Conservation (phyloP, 2,888 invertebrate genomes). For the Auanema freiburgensis region DNA sequence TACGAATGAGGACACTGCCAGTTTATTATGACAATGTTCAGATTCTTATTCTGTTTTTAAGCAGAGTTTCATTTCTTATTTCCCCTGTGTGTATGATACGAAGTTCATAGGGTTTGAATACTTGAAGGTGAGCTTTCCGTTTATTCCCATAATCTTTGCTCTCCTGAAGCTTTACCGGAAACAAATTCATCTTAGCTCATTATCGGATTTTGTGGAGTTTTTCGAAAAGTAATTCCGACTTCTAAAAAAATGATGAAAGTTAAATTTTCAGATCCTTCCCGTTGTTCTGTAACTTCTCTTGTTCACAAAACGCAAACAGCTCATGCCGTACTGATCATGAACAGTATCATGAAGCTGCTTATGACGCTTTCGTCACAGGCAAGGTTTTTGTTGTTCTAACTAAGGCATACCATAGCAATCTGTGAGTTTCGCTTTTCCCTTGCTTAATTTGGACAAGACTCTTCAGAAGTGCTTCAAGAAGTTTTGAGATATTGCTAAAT, state of each 20-base stretch:
- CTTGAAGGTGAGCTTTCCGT: too few species aligned
- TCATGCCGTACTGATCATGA: constrained; percentile 12
- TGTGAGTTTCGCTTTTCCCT: too few species aligned
- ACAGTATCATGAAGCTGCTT: constrained; percentile 31
- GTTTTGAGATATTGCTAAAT: too few species aligned
- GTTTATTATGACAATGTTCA: neutral
- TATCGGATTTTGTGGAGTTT: too few species aligned
- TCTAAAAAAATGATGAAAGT: neutral
- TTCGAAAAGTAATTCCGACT: neutral
- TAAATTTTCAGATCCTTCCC: neutral
- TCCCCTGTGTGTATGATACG: neutral
- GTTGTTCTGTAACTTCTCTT: neutral
- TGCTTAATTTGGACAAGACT: too few species aligned
- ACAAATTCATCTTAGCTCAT: neutral
- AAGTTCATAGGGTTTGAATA: too few species aligned
- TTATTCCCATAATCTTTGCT: neutral
- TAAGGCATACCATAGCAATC: constrained; percentile 2
- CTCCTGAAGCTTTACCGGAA: neutral
- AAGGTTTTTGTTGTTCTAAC: constrained; percentile 16
- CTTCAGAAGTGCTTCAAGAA: too few species aligned
- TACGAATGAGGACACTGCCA: constrained; percentile 1
- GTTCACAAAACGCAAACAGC: neutral
- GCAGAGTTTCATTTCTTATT: neutral
- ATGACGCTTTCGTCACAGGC: constrained; percentile 28
- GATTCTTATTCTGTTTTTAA: constrained; percentile 4